Conservation (phyloP, 2,113 vertebrate genomes). For the Tauraco erythrolophus region DNA sequence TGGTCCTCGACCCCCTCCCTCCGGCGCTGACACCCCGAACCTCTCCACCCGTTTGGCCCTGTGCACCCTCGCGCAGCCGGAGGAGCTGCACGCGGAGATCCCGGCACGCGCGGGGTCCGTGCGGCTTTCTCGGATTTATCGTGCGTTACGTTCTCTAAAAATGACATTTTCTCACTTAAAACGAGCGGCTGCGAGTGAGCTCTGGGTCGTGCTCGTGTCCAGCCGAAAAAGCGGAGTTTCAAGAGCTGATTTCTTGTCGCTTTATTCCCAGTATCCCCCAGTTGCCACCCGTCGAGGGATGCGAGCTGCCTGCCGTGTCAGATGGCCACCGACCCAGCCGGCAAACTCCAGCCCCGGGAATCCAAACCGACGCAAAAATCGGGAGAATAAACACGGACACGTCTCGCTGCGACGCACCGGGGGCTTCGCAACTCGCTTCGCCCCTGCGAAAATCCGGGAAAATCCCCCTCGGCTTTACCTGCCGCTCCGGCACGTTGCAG, state of each 20-base stretch:
- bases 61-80: too few species aligned
- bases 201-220: background rate
- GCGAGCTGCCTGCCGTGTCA: fast-evolving
- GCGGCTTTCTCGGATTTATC: background rate
- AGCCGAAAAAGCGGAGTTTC: background rate
- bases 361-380: fast-evolving
- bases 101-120: background rate
- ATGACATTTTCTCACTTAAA: fast-evolving
- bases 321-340: background rate
- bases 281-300: fast-evolving
- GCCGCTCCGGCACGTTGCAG: fast-evolving
- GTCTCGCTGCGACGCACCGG: fast-evolving
- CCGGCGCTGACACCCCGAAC: background rate
- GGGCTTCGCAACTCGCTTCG: background rate
- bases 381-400: background rate
- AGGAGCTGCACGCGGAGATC: background rate
- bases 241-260: background rate
- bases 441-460: fast-evolving
- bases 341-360: background rate
- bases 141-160: fast-evolving
- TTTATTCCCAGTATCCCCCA: fast-evolving
- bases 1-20: fast-evolving
- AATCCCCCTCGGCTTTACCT: background rate
- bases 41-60: background rate
- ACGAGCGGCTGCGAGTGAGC: background rate